Conservation (phyloP, 2,797 vertebrate genomes). For the Poeciliopsis infans region DNA sequence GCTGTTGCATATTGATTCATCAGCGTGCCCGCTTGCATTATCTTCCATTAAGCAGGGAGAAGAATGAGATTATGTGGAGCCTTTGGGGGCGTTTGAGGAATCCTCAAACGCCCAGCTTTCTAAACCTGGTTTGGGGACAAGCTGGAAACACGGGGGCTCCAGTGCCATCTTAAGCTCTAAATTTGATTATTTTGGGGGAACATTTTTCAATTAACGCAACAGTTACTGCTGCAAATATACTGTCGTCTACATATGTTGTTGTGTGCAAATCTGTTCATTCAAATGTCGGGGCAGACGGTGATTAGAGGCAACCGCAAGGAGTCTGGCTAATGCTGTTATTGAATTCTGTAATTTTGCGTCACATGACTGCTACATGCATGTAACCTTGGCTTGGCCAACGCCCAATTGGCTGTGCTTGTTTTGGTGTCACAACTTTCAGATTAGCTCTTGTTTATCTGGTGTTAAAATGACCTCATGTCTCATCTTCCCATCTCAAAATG, state of each 20-base stretch:
- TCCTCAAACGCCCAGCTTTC: constrained; percentile 80
- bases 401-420: neutral
- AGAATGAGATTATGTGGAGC: constrained; percentile 80
- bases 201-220: constrained; percentile 77
- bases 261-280: constrained; percentile 13
- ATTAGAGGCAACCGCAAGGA: neutral
- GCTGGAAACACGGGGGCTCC: constrained; percentile 54
- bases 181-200: constrained; percentile 80
- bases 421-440: neutral
- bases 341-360: neutral
- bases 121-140: constrained; percentile 79
- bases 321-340: neutral
- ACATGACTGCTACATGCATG: neutral
- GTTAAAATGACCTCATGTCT: too few species aligned
- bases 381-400: neutral
- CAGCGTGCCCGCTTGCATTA: constrained; percentile 78
- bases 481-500: too few species aligned
- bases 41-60: constrained; percentile 80
- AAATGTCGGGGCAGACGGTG: constrained; percentile 20
- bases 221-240: constrained; percentile 42
- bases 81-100: constrained; percentile 80
- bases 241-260: constrained; percentile 4
- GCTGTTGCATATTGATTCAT: constrained; percentile 84
- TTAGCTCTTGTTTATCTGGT: too few species aligned
- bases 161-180: constrained; percentile 77